A percentile compares a stretch with the other conserved stretches of the same genome.
These are phyloP conservation scores for Drosophila grimshawi DNA, from an alignment of 1,140 invertebrate species.

Conservation along the genomic window DNA sequence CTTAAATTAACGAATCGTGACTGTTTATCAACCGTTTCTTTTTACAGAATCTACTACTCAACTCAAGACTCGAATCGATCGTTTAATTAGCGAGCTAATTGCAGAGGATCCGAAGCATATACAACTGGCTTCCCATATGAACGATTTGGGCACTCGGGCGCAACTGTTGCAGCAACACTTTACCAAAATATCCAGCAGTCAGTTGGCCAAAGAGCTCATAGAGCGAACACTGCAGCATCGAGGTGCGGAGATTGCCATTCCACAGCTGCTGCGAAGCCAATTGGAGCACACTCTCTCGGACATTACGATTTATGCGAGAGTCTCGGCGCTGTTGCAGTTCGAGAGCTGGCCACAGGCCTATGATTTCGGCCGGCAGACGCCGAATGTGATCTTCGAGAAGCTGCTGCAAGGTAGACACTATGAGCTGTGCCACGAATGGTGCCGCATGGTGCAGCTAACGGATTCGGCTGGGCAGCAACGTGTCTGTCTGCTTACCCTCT, in stretches of 20 bases:
- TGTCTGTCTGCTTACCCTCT: constrained; percentile 54
- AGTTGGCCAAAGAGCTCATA: constrained; percentile 73
- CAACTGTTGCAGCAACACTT: constrained; percentile 82
- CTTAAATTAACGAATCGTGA: neutral
- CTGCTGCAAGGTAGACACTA: constrained; percentile 85
- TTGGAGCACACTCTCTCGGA: constrained; percentile 84
- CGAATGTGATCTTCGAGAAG: constrained; percentile 85
- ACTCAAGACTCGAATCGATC: constrained; percentile 36
- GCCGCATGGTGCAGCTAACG: constrained; percentile 85
- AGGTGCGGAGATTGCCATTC: constrained; percentile 66
- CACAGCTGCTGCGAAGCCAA: constrained; percentile 53
- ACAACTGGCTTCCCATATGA: constrained; percentile 53
- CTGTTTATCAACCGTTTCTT: neutral
- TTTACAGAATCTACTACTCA: constrained; percentile 24
- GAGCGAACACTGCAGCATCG: constrained; percentile 70
- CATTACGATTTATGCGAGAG: constrained; percentile 85
- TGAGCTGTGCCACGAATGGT: constrained; percentile 88
- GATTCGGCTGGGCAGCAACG: constrained; percentile 80
- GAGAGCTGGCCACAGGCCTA: constrained; percentile 85
- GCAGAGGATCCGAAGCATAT: constrained; percentile 65
- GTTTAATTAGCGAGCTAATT: constrained; percentile 53
- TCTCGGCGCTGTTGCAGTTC: constrained; percentile 81
- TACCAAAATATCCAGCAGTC: constrained; percentile 67
- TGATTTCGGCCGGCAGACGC: constrained; percentile 85
- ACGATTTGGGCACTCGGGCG: constrained; percentile 70